Percentiles rank a stretch among this genome's conserved stretches.
Evolutionary conservation across 1,140 invertebrate genomes (phyloP).

Genomic region (Halotydeus destructor): DNA sequence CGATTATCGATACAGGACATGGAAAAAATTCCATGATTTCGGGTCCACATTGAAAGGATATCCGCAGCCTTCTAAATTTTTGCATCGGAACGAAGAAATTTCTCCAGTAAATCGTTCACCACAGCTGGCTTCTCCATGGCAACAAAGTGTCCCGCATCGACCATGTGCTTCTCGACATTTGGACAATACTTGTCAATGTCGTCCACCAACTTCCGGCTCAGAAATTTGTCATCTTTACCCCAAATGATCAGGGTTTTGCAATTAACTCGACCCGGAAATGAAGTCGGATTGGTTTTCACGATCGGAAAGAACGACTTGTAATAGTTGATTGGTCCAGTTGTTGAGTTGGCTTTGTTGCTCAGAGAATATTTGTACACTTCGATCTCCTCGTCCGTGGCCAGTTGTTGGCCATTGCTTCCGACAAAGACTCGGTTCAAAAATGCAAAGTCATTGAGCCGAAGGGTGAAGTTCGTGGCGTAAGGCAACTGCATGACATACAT

Average conservation of each 20-base stretch:
- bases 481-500: constrained; percentile 41
- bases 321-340: constrained; percentile 57
- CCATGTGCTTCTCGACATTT: too few relatives aligned
- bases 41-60: too few relatives aligned
- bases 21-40: too few relatives aligned
- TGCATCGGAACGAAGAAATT: too few relatives aligned
- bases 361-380: constrained; percentile 57
- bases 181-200: constrained; percentile 40
- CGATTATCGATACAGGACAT: too few relatives aligned
- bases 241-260: constrained; percentile 38
- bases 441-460: too few relatives aligned
- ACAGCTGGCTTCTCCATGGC: too few relatives aligned
- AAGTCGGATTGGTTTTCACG: constrained; percentile 17
- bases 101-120: too few relatives aligned
- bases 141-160: too few relatives aligned
- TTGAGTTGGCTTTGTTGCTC: constrained; percentile 40
- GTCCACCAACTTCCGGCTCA: constrained; percentile 35
- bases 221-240: constrained; percentile 40
- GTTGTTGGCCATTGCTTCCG: constrained; percentile 26
- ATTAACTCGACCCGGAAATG: constrained; percentile 23
- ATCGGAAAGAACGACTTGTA: constrained; percentile 34
- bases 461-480: too few relatives aligned
- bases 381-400: constrained; percentile 33
- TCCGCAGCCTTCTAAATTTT: too few relatives aligned
- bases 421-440: constrained; percentile 36